A percentile compares a stretch with the other conserved stretches of the same genome.
These are phyloP conservation scores for Pycnonotus jocosus DNA, from an alignment of 2,113 vertebrate species.

Conservation along the genomic window DNA sequence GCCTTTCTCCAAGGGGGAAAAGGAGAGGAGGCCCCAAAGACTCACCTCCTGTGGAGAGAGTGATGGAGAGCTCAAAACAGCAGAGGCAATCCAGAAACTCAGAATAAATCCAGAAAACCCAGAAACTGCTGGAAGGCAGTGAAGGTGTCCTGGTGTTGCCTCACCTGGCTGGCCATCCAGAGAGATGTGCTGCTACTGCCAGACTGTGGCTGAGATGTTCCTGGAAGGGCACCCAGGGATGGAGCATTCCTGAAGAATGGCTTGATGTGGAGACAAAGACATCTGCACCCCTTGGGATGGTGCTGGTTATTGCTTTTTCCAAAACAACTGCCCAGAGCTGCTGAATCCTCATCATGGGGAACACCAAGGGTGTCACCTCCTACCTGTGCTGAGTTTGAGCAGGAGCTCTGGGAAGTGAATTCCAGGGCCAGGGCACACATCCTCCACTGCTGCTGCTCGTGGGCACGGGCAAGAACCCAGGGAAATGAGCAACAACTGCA, in stretches of 20 bases:
- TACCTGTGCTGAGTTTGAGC: background rate
- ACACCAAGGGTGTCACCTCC: accelerated
- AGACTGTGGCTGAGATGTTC: background rate
- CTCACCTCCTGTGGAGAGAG: background rate
- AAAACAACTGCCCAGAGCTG: background rate
- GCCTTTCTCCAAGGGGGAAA: background rate
- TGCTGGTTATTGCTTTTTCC: background rate
- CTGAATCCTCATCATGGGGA: background rate
- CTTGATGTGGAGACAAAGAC: background rate
- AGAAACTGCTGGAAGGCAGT: background rate
- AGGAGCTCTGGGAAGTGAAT: background rate
- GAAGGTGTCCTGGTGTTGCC: background rate
- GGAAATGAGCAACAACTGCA: accelerated
- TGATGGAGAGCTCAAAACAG: background rate
- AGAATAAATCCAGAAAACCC: background rate
- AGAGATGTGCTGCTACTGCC: background rate
- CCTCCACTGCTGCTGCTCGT: background rate
- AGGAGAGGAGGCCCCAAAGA: background rate
- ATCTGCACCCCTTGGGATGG: accelerated
- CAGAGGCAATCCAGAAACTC: background rate
- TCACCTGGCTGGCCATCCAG: background rate
- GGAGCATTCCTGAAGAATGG: background rate
- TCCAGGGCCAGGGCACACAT: background rate
- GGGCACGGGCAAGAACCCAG: background rate
- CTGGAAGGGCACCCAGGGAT: background rate